A percentile compares a stretch with the other conserved stretches of the same genome.
These are phyloP conservation scores for Cygnus olor DNA, from an alignment of 2,797 vertebrate genomes.

Conservation along the genomic window DNA sequence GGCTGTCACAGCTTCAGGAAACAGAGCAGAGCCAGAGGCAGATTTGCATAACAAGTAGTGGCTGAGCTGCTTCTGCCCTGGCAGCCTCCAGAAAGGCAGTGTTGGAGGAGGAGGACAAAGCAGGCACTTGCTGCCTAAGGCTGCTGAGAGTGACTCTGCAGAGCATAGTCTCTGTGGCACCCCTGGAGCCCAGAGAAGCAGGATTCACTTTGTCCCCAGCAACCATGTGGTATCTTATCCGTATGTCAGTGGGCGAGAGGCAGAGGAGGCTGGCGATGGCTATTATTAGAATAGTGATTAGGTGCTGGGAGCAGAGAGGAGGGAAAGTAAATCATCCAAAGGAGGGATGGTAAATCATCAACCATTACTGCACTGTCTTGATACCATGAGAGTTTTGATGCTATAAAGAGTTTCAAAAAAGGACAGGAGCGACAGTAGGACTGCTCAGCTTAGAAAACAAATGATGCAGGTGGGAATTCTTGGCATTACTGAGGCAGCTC, in stretches of 20 bases:
- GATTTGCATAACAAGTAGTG: neutral
- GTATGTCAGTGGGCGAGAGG: neutral
- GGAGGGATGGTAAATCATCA: neutral
- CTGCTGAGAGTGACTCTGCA: neutral
- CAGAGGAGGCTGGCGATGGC: neutral
- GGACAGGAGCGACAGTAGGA: neutral
- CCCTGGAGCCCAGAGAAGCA: neutral
- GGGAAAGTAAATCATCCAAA: constrained; percentile 14
- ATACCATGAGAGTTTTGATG: neutral
- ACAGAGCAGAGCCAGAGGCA: neutral
- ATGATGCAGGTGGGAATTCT: neutral
- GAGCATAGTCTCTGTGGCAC: neutral
- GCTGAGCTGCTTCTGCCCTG: neutral
- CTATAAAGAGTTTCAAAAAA: neutral
- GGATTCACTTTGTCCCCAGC: neutral
- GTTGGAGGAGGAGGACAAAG: neutral
- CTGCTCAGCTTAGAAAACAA: neutral
- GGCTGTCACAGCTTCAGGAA: neutral
- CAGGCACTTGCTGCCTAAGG: accelerated
- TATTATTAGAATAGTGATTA: constrained; percentile 62
- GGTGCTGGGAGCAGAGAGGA: neutral
- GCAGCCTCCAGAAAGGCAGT: accelerated
- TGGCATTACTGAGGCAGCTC: neutral
- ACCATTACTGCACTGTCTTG: neutral
- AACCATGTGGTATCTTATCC: neutral